A percentile compares a stretch with the other conserved stretches of the same genome.
These are phyloP conservation scores for Pavo muticus DNA, from an alignment of 2,113 vertebrate species.

Conservation along the genomic window DNA sequence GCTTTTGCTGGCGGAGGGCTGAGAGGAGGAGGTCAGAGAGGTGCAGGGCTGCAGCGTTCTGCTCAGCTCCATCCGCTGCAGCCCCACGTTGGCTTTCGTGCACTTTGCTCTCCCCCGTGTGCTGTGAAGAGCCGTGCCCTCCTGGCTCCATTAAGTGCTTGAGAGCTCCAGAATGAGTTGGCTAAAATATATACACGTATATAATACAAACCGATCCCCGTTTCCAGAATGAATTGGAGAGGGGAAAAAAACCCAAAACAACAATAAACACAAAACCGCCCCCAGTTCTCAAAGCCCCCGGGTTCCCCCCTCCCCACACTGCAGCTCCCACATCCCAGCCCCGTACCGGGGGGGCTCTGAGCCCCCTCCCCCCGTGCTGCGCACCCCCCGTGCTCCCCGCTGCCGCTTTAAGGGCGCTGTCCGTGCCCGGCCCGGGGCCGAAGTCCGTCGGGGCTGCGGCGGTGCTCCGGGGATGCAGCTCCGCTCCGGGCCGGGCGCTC, in stretches of 20 bases:
- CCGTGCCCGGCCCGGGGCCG: neutral
- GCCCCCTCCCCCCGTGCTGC: neutral
- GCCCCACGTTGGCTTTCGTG: neutral
- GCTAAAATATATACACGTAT: no score
- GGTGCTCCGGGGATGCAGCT: constrained; percentile 73
- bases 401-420: no score
- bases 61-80: fast-evolving
- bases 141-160: neutral
- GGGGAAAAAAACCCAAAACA: no score
- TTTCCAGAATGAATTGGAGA: no score
- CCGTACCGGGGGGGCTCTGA: neutral
- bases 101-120: neutral
- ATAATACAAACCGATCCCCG: no score
- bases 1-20: fast-evolving
- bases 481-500: constrained; percentile 76
- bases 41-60: neutral
- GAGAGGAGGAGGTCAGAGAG: neutral
- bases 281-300: neutral
- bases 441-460: neutral
- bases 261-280: no score
- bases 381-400: no score
- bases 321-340: no score
- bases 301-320: no score
- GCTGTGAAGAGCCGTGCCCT: neutral
- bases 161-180: neutral